Conservation (phyloP, 1,140 invertebrate genomes). For the Sesamia nonagrioides region DNA sequence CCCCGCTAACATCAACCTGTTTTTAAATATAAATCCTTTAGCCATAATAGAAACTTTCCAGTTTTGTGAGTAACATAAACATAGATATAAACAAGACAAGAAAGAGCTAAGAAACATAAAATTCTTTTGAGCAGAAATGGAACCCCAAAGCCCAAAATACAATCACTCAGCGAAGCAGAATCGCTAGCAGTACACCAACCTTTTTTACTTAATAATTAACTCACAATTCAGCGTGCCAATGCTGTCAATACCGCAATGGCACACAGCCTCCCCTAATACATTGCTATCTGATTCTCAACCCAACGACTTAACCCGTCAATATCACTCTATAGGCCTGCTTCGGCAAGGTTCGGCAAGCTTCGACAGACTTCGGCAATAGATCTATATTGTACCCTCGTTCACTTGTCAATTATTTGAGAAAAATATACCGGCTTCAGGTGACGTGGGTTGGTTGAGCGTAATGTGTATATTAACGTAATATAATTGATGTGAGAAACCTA, state of each 20-base stretch:
- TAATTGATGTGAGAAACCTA: conserved; percentile 17
- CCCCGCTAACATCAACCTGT: no score
- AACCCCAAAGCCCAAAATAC: no score
- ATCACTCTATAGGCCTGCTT: conserved; percentile 20
- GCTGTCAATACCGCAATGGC: not conserved
- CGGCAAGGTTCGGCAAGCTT: conserved; percentile 13
- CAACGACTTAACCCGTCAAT: conserved; percentile 37
- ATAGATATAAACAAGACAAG: no score
- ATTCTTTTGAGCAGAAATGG: no score
- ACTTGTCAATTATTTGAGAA: conserved; percentile 75
- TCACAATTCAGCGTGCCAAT: not conserved
- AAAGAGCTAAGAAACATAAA: no score
- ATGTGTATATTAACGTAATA: conserved; percentile 32
- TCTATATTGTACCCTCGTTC: conserved; percentile 68
- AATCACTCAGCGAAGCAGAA: not conserved
- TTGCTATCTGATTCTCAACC: conserved; percentile 1
- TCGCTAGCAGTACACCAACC: not conserved
- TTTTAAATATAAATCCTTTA: no score
- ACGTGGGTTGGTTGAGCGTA: conserved; percentile 56
- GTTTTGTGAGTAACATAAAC: no score
- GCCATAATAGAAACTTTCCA: no score
- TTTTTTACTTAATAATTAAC: not conserved
- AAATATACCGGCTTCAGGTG: conserved; percentile 60
- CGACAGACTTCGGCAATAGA: conserved; percentile 22
- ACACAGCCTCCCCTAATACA: not conserved